Percentiles rank a stretch among this genome's conserved stretches.
These are phyloP conservation scores for Drosophila cognata DNA, from an alignment of 2,888 invertebrate genomes.

Conservation along the genomic window DNA sequence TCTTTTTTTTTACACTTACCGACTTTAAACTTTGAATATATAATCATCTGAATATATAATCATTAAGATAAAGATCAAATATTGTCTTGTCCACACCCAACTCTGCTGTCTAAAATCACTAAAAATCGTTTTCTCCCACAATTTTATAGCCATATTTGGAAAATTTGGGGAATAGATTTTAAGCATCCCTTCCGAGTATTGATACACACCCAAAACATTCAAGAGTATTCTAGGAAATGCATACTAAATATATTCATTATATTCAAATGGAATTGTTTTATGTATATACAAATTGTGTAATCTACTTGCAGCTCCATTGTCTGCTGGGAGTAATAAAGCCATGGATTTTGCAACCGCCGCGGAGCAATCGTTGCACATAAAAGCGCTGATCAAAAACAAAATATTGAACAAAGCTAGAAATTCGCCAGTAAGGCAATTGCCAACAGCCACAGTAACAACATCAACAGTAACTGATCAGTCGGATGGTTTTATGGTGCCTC, in stretches of 20 bases:
- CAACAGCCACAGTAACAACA: constrained; percentile 8
- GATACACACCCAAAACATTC: neutral
- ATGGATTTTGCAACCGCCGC: constrained; percentile 4
- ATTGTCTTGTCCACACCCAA: neutral
- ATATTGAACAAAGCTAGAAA: constrained; percentile 56
- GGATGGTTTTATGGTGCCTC: constrained; percentile 27
- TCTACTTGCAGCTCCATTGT: constrained; percentile 28
- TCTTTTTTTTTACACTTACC: neutral
- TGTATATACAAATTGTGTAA: neutral
- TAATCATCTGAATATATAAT: neutral
- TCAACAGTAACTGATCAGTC: neutral
- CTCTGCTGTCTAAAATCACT: neutral
- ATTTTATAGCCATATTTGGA: neutral
- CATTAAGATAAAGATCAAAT: neutral
- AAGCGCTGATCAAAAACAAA: constrained; percentile 57
- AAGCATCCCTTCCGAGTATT: neutral
- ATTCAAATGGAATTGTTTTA: neutral
- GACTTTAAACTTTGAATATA: neutral
- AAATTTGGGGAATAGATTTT: neutral
- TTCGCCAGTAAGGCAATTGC: neutral
- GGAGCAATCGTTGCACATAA: constrained; percentile 48
- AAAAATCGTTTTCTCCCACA: neutral
- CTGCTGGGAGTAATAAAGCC: constrained; percentile 5
- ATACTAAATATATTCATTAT: neutral
- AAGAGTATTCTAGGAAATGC: neutral